A percentile compares a stretch with the other conserved stretches of the same genome.
Conservation (phyloP, 2,797 vertebrate genomes). For the Bradypodion ventrale region DNA sequence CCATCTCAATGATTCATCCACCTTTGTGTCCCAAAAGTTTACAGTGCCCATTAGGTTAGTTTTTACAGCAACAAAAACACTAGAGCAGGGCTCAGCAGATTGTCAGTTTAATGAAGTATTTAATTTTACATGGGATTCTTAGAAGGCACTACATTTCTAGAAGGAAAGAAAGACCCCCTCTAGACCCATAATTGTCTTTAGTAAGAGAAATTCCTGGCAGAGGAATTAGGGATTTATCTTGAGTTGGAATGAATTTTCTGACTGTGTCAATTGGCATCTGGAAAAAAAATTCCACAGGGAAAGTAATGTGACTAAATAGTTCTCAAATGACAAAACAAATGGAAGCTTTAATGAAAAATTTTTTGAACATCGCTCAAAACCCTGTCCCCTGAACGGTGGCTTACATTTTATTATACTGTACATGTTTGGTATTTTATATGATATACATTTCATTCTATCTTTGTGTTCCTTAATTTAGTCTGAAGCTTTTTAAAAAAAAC, state of each 20-base stretch:
- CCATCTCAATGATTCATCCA: constrained; percentile 26
- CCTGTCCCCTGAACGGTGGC: constrained; percentile 43
- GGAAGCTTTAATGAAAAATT: constrained; percentile 69
- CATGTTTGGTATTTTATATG: constrained; percentile 35
- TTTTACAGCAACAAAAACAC: constrained; percentile 54
- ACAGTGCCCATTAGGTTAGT: constrained; percentile 33
- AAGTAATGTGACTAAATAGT: constrained; percentile 65
- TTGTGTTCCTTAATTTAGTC: constrained; percentile 46
- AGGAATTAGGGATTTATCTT: constrained; percentile 61
- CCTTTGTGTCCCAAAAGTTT: constrained; percentile 40
- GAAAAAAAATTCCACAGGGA: constrained; percentile 62
- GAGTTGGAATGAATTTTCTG: constrained; percentile 67
- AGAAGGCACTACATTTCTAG: constrained; percentile 62
- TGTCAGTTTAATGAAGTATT: constrained; percentile 66
- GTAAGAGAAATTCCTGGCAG: constrained; percentile 65
- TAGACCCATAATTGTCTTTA: constrained; percentile 64
- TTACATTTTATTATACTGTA: constrained; percentile 54
- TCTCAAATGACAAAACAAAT: constrained; percentile 70
- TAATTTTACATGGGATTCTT: constrained; percentile 60
- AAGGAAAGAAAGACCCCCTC: constrained; percentile 58
- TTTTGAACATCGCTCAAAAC: constrained; percentile 64
- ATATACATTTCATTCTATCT: constrained; percentile 38
- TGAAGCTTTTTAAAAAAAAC: constrained; percentile 8
- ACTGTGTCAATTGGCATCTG: constrained; percentile 62
- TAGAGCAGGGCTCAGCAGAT: constrained; percentile 46